Evolutionary conservation across 2,797 vertebrate genomes (phyloP).

Genomic region (Microctenopoma lineatum): DNA sequence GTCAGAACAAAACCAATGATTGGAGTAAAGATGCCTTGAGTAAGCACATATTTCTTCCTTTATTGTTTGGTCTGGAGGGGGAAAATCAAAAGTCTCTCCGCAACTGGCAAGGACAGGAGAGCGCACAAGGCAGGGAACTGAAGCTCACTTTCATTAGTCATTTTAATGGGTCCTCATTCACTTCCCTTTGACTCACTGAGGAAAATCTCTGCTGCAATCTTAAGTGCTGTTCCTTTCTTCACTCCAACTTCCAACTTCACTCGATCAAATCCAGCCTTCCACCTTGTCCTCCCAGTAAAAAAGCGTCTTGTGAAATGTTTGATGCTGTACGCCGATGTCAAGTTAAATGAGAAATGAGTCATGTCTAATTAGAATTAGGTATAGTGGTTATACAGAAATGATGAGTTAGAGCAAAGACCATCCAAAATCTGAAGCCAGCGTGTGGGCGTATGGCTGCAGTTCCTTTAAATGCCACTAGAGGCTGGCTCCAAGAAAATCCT

Average conservation of each 20-base stretch:
- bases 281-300: not conserved
- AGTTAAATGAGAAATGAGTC: not conserved
- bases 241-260: not conserved
- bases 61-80: not conserved
- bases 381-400: not conserved
- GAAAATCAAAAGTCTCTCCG: slow-evolving; percentile 11
- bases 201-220: slow-evolving; percentile 13
- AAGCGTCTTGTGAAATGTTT: not conserved
- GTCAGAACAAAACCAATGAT: not conserved
- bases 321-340: not conserved
- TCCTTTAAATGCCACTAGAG: no score
- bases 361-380: not conserved
- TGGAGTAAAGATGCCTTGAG: not conserved
- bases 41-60: not conserved
- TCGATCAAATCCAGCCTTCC: slow-evolving; percentile 4
- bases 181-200: slow-evolving; percentile 8
- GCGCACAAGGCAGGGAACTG: not conserved
- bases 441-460: no score
- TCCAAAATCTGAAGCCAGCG: no score
- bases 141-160: slow-evolving; percentile 7
- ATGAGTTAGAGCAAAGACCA: not conserved
- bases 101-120: not conserved
- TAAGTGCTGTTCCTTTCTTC: slow-evolving; percentile 7
- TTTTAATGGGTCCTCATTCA: slow-evolving; percentile 2
- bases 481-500: no score